These are phyloP conservation scores for Odontomyia ornata DNA, from an alignment of 2,888 invertebrate species.

Conservation along the genomic window DNA sequence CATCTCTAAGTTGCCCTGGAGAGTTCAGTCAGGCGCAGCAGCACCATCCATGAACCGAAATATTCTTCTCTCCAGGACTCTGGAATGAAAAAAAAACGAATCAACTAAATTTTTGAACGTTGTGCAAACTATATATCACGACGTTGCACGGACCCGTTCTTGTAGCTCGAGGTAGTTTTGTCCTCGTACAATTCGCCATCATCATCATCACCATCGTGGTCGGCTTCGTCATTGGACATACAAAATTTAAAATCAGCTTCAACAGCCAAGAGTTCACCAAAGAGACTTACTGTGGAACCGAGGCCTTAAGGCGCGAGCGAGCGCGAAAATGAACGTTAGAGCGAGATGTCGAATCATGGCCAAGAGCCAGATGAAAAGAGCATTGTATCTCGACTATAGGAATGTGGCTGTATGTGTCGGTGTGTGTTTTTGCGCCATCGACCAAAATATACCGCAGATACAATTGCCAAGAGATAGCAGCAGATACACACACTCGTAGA, in stretches of 20 bases:
- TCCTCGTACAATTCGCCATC: not conserved
- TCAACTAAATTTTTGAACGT: not conserved
- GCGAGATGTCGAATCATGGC: constrained; percentile 15
- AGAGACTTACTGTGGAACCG: not conserved
- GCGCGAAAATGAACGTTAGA: not conserved
- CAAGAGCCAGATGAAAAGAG: constrained; percentile 20
- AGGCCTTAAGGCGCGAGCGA: constrained; percentile 18
- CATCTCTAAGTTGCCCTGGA: not conserved
- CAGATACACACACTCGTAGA: not conserved
- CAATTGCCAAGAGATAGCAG: constrained; percentile 20
- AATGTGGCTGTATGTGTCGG: not conserved
- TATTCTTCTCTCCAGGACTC: not conserved
- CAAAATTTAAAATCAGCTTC: not conserved
- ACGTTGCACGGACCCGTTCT: not conserved
- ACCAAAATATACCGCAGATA: constrained; percentile 29
- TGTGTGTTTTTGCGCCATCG: constrained; percentile 19
- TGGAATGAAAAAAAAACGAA: not conserved
- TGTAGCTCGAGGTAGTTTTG: not conserved
- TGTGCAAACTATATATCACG: not conserved
- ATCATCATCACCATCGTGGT: not conserved
- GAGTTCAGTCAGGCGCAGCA: constrained; percentile 29
- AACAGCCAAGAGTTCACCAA: constrained; percentile 21
- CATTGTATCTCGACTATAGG: not conserved
- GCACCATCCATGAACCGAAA: not conserved
- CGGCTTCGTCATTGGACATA: too few species aligned